These are phyloP conservation scores for Tribolium madens DNA, from an alignment of 1,140 invertebrate genomes.

Conservation along the genomic window DNA sequence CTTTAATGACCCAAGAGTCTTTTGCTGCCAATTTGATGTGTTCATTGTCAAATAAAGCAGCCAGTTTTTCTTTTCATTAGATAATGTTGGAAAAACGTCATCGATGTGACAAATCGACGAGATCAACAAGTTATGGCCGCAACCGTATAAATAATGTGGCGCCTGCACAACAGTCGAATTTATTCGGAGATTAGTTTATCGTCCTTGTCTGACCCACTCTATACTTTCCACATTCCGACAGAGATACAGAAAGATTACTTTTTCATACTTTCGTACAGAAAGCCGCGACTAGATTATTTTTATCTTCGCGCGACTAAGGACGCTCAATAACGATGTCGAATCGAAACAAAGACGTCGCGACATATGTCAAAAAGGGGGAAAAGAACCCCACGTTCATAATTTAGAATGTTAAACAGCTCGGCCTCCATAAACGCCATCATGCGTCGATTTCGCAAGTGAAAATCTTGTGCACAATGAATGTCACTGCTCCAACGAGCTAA, in stretches of 20 bases:
- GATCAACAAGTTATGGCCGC: slow-evolving; percentile 31
- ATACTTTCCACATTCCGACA: slow-evolving; percentile 28
- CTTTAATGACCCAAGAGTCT: background rate
- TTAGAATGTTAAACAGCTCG: slow-evolving; percentile 1
- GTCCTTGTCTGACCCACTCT: slow-evolving; percentile 28
- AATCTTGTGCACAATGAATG: slow-evolving; percentile 27
- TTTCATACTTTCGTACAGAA: background rate
- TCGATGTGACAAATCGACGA: slow-evolving; percentile 9
- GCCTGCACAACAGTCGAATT: slow-evolving; percentile 31
- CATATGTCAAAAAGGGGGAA: slow-evolving; percentile 22
- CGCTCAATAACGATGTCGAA: background rate
- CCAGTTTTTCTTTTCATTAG: too few species aligned
- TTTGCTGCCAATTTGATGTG: background rate
- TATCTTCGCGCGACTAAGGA: slow-evolving; percentile 32
- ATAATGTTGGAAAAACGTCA: too few species aligned
- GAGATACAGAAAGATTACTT: slow-evolving; percentile 21
- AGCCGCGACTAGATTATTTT: slow-evolving; percentile 30
- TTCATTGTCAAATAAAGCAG: background rate
- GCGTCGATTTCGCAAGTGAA: slow-evolving; percentile 21
- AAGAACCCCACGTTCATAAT: slow-evolving; percentile 27
- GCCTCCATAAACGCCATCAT: slow-evolving; percentile 34
- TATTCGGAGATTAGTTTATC: slow-evolving; percentile 16
- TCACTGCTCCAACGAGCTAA: slow-evolving; percentile 14
- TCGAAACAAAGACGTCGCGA: slow-evolving; percentile 19
- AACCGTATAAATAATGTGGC: slow-evolving; percentile 36